Base-by-base conservation (phyloP, 2,113 vertebrate genomes). In the Sula dactylatra region DNA sequence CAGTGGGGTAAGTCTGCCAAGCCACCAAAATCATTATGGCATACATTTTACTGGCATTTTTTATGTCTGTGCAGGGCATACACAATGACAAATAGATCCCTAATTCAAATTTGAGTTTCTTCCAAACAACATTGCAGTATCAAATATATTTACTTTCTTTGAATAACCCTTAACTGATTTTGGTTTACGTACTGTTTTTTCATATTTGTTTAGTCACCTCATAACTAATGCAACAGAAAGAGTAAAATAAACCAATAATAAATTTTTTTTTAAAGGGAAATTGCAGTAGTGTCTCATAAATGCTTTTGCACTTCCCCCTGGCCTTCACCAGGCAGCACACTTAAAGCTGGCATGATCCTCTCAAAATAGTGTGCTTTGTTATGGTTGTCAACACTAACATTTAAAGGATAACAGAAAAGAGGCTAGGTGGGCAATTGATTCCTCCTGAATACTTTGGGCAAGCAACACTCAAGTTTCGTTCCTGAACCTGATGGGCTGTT, bases 21-120 rank as follows among this genome's bases (percentile, higher is more conserved):
- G 62, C 69, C 92, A 93, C 83, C 73, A 89, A 88, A 97, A 92
- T 82, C 69, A 91, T 79, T 54, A 67, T 49, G 56, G 73, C 80
- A 93, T 78, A 47, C 61, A 14, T 93, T 97, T 89, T 85, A 83
- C 25, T 64, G 36, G 77, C 49, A 82, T 65, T 94, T 94, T 95
- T 84, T 67, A 77, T 71, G 76, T 67, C 50, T 74, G n/a, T 86
- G 55, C 13, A 78, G 65, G 81, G 61, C 65, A 94, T 61, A 84
- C 25, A 45, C 47, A 69, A 82, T 66, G 81, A 87, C 94, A 91
- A 92, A 84, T 34, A 86, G 76, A 65, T 34, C 56, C 79, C 82
- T 82, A 58, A 71, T 87, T 82, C 61, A 89, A 84, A 95, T 86
- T 47, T 71, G 34, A 86, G 54, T 82, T 89, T 79, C 54, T 86